Percentiles rank a stretch among this genome's conserved stretches.
These are phyloP conservation scores for Serrognathus titanus DNA, from an alignment of 2,888 invertebrate species.

Conservation along the genomic window DNA sequence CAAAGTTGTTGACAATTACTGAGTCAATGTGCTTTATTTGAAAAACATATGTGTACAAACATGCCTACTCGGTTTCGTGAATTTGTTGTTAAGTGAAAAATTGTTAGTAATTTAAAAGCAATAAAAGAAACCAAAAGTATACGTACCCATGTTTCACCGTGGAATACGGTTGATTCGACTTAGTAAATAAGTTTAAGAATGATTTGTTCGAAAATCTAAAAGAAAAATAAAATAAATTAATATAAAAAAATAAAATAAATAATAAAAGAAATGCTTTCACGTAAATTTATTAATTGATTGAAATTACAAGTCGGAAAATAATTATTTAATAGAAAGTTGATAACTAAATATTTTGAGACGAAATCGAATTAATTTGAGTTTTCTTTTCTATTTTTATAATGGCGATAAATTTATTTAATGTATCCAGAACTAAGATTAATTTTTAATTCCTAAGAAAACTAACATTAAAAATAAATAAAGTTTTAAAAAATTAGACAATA, in stretches of 20 bases:
- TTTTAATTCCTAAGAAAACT: too few species aligned
- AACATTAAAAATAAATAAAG: too few species aligned
- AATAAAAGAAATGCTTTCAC: constrained; percentile 10
- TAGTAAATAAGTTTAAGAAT: constrained; percentile 66
- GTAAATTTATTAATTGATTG: background rate
- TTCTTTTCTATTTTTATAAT: too few species aligned
- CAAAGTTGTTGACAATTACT: background rate
- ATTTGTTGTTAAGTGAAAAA: background rate
- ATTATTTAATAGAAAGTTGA: too few species aligned
- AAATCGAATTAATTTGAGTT: too few species aligned
- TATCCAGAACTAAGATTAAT: too few species aligned
- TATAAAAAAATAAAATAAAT: constrained; percentile 23
- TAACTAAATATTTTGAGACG: too few species aligned
- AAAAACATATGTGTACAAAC: background rate
- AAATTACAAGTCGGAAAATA: too few species aligned
- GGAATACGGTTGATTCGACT: constrained; percentile 60
- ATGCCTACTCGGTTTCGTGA: too few species aligned
- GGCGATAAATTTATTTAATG: too few species aligned
- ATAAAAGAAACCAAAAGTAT: constrained; percentile 24
- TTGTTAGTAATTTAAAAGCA: constrained; percentile 9
- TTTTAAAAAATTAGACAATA: too few species aligned
- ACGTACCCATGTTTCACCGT: constrained; percentile 70
- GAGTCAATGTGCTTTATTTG: background rate
- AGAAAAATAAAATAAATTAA: constrained; percentile 43
- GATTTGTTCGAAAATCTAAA: constrained; percentile 71